Base-by-base conservation (phyloP, 2,797 vertebrate species). In the Sebastes cheni region DNA sequence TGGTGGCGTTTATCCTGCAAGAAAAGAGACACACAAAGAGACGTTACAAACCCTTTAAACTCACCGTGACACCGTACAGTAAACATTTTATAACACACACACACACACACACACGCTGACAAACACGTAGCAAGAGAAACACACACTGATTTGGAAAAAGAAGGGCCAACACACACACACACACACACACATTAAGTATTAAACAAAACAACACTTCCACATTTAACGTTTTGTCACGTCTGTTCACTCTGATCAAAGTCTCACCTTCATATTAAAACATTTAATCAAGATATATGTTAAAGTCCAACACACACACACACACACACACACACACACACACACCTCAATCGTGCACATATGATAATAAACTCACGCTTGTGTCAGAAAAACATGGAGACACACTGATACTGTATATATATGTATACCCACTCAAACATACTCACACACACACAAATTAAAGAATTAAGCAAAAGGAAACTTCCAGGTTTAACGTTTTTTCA, bases 1-100 rank as follows among this genome's bases (percentile, higher is more conserved):
- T 10, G 6, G 18, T 32, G 65, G 42, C 66, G 27, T 61, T 72
- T 13, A 9, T 74, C n/a, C 66, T 84, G 79, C 50, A 60, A 73
- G 11, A 67, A 10, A 42, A 42, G 36, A 39, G 36, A 9, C 12
- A 39, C 29, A 67, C 1, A 64, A 39, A 55, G 18, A 39, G 11
- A 30, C 10, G 22, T 69, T 71, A 65, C 0, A 76, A 76, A 58
- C 14, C 3, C 1, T 62, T 60, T 20, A 34, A 62, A 56, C 30
- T 10, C 23, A 77, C 14, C 14, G 2, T 46, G 30, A 60, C 29
- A 27, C 3, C 9, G 25, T 16, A 73, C 34, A 32, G 20, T n/a
- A 4, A 4, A 36, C n/a, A 42, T 42, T 39, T 5, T 42, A 42
- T 16, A 42, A 42, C 39, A 42, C 39, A 42, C 39, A 42, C 39